A percentile compares a stretch with the other conserved stretches of the same genome.
These are phyloP conservation scores for Nyctalus aviator DNA, from an alignment of 2,797 vertebrate species.

Conservation along the genomic window DNA sequence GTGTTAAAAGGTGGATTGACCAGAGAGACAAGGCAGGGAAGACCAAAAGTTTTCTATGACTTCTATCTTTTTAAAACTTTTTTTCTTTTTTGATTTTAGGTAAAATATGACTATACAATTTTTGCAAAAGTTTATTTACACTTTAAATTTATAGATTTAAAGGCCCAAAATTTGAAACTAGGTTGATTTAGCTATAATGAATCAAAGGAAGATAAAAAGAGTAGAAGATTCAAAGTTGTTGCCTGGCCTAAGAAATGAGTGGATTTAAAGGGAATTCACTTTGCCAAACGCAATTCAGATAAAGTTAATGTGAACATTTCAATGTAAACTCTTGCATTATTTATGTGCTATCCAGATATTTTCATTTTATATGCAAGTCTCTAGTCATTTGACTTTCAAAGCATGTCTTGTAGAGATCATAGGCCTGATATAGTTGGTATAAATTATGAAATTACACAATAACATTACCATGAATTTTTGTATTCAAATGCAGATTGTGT, in stretches of 20 bases:
- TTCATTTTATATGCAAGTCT: constrained; percentile 66
- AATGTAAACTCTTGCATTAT: constrained; percentile 72
- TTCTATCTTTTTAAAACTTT: not conserved
- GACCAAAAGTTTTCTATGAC: not conserved
- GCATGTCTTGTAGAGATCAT: constrained; percentile 48
- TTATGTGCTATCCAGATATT: constrained; percentile 64
- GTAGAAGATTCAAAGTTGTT: not conserved
- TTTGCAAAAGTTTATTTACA: not conserved
- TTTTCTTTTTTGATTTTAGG: not conserved
- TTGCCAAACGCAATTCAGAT: constrained; percentile 61
- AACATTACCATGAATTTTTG: constrained; percentile 51
- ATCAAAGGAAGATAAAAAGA: constrained; percentile 32
- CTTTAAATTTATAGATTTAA: not conserved
- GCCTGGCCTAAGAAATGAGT: constrained; percentile 49
- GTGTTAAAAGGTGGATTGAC: not conserved
- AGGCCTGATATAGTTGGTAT: constrained; percentile 47
- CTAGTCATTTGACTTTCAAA: constrained; percentile 75
- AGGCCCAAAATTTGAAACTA: constrained; percentile 15
- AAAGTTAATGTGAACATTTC: constrained; percentile 68
- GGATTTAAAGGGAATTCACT: constrained; percentile 45
- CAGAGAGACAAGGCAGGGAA: not conserved
- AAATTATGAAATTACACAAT: constrained; percentile 68
- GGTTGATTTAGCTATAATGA: not conserved
- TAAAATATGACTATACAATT: not conserved
- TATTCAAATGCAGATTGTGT: constrained; percentile 55